phyloP scores from a whole-genome alignment of 1,140 invertebrate genomes.

The Ceratina australensis region DNA sequence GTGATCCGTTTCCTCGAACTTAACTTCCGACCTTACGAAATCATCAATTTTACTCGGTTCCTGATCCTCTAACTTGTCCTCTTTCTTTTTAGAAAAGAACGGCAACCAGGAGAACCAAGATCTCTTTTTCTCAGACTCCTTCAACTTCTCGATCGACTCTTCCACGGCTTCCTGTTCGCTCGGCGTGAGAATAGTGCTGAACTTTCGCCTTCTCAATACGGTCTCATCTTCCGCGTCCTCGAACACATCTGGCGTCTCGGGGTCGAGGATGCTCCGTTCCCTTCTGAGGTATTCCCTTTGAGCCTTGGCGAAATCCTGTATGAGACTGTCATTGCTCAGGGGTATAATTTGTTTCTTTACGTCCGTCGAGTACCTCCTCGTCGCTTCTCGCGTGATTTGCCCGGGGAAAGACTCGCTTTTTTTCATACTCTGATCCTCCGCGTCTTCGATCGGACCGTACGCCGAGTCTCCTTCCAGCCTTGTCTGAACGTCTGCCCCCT shows the following conservation, averaged over 20 bases:
- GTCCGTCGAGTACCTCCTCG: conserved; percentile 44
- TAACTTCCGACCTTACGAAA: neutral
- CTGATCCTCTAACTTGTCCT: conserved; percentile 45
- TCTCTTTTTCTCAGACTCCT: conserved; percentile 13
- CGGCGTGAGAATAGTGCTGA: conserved; percentile 43
- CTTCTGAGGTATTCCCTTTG: conserved; percentile 67
- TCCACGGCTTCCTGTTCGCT: conserved; percentile 47
- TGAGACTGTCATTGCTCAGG: conserved; percentile 70
- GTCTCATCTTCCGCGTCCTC: conserved; percentile 56
- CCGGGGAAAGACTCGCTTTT: conserved; percentile 56
- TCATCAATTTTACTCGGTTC: neutral
- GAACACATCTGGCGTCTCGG: conserved; percentile 58
- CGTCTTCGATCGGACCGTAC: conserved; percentile 32
- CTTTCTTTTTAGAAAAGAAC: conserved; percentile 62
- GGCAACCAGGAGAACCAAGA: conserved; percentile 72
- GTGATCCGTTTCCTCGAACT: neutral
- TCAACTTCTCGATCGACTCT: conserved; percentile 12
- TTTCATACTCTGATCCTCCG: conserved; percentile 43
- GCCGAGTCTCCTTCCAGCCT: conserved; percentile 11
- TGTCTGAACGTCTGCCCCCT: neutral
- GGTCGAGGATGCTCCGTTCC: conserved; percentile 66
- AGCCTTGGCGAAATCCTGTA: conserved; percentile 72
- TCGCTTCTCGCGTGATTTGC: neutral
- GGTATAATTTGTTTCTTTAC: conserved; percentile 76
- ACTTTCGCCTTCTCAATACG: conserved; percentile 58